Base-by-base conservation (phyloP, 1,140 invertebrate species). In the Drosophila dunni region DNA sequence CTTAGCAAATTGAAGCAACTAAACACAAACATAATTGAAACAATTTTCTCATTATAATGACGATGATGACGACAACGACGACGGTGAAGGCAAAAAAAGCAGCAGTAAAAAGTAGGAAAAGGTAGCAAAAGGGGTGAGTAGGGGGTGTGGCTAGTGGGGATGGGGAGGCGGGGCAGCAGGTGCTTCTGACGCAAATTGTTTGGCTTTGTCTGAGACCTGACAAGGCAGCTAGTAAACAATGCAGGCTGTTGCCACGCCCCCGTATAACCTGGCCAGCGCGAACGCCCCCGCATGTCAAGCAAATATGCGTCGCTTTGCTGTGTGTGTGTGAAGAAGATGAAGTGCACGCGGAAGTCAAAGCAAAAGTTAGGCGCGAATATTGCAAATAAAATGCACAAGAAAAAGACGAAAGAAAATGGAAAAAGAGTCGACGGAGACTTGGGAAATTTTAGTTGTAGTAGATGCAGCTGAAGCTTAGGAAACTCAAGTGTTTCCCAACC, bases 21-120 rank as follows among this genome's bases (percentile, higher is more conserved):
- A 89, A 89, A 89, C 84, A 83, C 84, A 89, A 89, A 89, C 84
- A 89, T 89, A 89, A 89, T 89, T 89, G 84, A 89, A 89, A 89
- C 84, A 89, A 89, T 89, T 89, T 89, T 89, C 84, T 89, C 84
- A 89, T 89, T 89, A 89, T 81, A 89, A 89, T 82, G 79, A 81
- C 76, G 81, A 74, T 56, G 70, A 77, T 57, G 64, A 68, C 11
- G 67, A 20, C 17, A 20, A 68, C 17, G 51, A 53, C 51, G 58
- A 71, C 48, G 68, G 54, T 57, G 45, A 68, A 57, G 56, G 63
- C 57, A 46, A 56, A 68, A 15, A 15, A 51, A 62, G 50, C 48
- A 61, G 44, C 10, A 65, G 34, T n/a, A n/a, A n/a, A n/a, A n/a
- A n/a, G n/a, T n/a, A 10, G 48, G 9, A 60, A 60, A 42, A 66